These are phyloP conservation scores for Otus sunia DNA, from an alignment of 2,113 vertebrate genomes.

Conservation along the genomic window DNA sequence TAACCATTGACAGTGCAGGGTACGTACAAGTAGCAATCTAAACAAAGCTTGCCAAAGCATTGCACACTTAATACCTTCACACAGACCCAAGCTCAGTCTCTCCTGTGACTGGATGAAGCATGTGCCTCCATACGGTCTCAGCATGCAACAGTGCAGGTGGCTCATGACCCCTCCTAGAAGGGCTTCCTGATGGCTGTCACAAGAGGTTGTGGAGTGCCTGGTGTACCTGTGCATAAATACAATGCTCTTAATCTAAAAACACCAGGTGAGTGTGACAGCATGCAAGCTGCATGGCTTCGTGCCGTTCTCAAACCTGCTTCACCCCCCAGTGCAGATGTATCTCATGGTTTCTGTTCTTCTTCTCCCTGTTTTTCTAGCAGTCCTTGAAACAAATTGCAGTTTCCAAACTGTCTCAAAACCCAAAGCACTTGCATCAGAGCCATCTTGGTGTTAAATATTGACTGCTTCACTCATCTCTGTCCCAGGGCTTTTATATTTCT, in stretches of 20 bases:
- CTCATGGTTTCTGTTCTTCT: background rate
- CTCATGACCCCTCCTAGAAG: background rate
- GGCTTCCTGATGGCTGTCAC: background rate
- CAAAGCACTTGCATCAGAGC: background rate
- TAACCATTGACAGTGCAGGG: background rate
- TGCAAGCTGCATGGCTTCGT: background rate
- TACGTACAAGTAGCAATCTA: background rate
- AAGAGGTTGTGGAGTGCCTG: background rate
- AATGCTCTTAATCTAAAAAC: background rate
- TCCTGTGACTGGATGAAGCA: background rate
- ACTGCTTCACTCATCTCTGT: background rate
- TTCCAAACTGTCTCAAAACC: background rate
- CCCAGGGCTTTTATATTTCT: background rate
- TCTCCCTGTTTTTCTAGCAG: background rate
- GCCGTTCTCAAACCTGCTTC: background rate
- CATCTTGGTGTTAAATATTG: background rate
- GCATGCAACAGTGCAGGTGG: background rate
- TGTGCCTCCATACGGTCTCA: background rate
- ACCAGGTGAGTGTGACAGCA: accelerated
- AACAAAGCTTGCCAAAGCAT: background rate
- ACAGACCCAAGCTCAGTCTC: accelerated
- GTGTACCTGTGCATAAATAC: background rate
- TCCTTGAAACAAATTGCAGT: background rate
- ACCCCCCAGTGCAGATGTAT: accelerated
- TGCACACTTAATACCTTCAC: background rate